phyloP scores from a whole-genome alignment of 2,113 vertebrate species.

The Meleagris gallopavo region DNA sequence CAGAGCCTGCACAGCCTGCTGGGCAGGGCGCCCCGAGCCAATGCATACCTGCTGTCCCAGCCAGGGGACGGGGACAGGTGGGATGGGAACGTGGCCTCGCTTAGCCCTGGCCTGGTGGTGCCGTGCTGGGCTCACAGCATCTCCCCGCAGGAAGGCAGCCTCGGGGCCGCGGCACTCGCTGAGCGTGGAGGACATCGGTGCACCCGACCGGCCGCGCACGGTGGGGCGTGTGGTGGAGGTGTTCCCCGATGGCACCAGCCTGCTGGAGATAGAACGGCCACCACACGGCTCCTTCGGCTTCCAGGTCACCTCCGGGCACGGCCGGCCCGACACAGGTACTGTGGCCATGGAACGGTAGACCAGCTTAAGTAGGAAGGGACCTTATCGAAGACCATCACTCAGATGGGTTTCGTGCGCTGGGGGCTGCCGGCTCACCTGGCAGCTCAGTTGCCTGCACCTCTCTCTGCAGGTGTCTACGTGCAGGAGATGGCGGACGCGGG shows the following conservation, averaged over 20 bases:
- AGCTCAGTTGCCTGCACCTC: accelerated
- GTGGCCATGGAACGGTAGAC: too few relatives aligned
- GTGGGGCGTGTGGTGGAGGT: slow-evolving; percentile 86
- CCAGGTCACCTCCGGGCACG: slow-evolving; percentile 87
- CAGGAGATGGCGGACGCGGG: slow-evolving; percentile 86
- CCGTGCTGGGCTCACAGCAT: accelerated
- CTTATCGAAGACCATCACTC: too few relatives aligned
- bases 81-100: accelerated
- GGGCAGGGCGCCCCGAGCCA: slow-evolving; percentile 84
- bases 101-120: accelerated
- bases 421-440: too few relatives aligned
- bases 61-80: slow-evolving; percentile 80
- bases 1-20: slow-evolving; percentile 85
- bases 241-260: slow-evolving; percentile 89
- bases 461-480: slow-evolving; percentile 87
- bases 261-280: slow-evolving; percentile 87
- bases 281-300: slow-evolving; percentile 88
- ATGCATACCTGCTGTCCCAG: slow-evolving; percentile 82
- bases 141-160: slow-evolving; percentile 17
- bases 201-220: slow-evolving; percentile 74
- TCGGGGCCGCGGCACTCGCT: slow-evolving; percentile 63
- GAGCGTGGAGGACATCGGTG: slow-evolving; percentile 84
- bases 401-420: not conserved
- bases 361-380: too few relatives aligned
- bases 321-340: slow-evolving; percentile 89